Base-by-base conservation (phyloP, 1,140 invertebrate genomes). In the Phymastichus coffea region DNA sequence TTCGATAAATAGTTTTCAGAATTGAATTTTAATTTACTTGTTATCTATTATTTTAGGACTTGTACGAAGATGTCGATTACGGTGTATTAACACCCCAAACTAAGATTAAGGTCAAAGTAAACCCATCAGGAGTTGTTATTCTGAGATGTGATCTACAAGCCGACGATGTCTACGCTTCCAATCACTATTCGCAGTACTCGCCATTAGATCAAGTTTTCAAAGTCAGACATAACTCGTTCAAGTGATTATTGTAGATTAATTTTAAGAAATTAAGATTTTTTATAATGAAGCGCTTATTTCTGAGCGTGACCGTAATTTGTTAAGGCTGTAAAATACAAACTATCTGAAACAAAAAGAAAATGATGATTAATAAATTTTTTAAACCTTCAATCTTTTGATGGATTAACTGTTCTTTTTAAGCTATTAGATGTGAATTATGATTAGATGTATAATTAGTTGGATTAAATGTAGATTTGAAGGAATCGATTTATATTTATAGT, bases 81-180 rank as follows among this genome's bases (percentile, higher is more conserved):
- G 92, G 92, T 41, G 84, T 91, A 51, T 78, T 94, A 33, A 87
- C 86, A 22, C 90, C 93, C 1, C 86, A 89, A 71, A 93, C 94
- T 17, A 91, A 91, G 74, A 92, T 97, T 66, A 94, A 92, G 81
- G 91, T 95, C 20, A 91, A 92, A 84, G 93, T 97, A 2, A 95
- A 97, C 80, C 94, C 94, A 65, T 94, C 94, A 73, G 93, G 92
- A 70, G 90, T 92, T 66, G 91, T 93, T 25, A 92, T 93, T 70
- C 78, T 93, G n/a, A 82, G 89, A 66, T 90, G 89, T 37, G 87
- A 92, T 74, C 84, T 91, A 9, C 87, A 91, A 70, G 82, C 84
- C 12, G 82, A 86, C 2, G 72, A 77, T 52, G 81, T 79, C 59
- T 81, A 73, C 69, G 73, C 65, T 77, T 79, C 79, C 74, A 82